Evolutionary conservation across 2,113 vertebrate genomes (phyloP).

Genomic region (Alosa alosa): DNA sequence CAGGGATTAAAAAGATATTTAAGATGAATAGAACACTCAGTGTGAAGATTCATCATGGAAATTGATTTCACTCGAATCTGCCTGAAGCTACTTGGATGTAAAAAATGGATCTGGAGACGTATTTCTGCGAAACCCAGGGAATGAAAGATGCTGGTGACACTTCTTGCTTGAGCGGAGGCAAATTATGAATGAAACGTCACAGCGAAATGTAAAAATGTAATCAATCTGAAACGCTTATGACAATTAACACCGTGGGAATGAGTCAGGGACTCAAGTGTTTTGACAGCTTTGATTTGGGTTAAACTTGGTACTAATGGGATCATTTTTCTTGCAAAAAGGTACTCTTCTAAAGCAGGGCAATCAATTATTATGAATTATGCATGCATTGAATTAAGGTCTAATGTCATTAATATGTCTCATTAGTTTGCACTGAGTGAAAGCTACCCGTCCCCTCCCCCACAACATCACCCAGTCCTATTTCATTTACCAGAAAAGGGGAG

Average conservation of each 20-base stretch:
- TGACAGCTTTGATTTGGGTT: constrained; percentile 96
- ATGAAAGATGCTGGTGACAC: constrained; percentile 66
- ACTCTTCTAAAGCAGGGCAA: constrained; percentile 86
- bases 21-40: constrained; percentile 48
- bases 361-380: constrained; percentile 99
- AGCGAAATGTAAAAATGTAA: constrained; percentile 82
- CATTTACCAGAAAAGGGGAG: constrained; percentile 13
- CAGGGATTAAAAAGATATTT: constrained; percentile 48
- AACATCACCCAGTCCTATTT: constrained; percentile 47
- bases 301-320: constrained; percentile 90
- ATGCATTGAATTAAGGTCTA: constrained; percentile 89
- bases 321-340: constrained; percentile 93
- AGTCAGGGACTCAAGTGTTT: constrained; percentile 83
- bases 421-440: constrained; percentile 87
- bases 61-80: constrained; percentile 76
- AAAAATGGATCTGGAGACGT: constrained; percentile 72
- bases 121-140: constrained; percentile 67
- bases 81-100: constrained; percentile 74
- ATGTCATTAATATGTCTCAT: constrained; percentile 99
- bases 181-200: constrained; percentile 89
- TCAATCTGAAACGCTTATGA: constrained; percentile 96
- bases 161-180: constrained; percentile 76
- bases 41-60: constrained; percentile 63
- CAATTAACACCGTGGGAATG: constrained; percentile 86
- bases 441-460: constrained; percentile 41